phyloP scores from a whole-genome alignment of 2,888 invertebrate species.

The Aphodius granarius region DNA sequence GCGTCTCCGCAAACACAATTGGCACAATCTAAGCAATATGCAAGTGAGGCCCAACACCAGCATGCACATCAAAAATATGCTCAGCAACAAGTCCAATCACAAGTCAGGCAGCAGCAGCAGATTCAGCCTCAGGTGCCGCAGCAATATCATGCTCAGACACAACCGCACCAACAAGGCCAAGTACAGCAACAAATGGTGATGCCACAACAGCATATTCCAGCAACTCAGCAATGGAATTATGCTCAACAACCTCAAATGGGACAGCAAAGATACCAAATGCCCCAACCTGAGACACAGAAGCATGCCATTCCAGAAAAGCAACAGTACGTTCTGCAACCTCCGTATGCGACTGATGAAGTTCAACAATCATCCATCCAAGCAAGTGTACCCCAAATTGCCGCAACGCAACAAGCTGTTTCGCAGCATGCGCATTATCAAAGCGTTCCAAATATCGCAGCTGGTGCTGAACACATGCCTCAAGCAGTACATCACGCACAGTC shows the following conservation, averaged over 20 bases:
- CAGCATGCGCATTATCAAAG: conserved; percentile 8
- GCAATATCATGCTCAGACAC: conserved; percentile 12
- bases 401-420: conserved; percentile 13
- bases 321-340: not conserved
- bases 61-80: conserved; percentile 11
- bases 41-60: too few relatives aligned
- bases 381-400: not conserved
- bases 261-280: not conserved
- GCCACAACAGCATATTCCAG: not conserved
- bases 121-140: conserved; percentile 21
- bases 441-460: not conserved
- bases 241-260: conserved; percentile 10
- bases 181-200: not conserved
- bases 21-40: not conserved
- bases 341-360: not conserved
- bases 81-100: conserved; percentile 27
- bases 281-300: not conserved
- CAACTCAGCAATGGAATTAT: conserved; percentile 17
- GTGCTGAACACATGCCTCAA: not conserved
- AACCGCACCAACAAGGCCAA: too few relatives aligned
- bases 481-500: conserved; percentile 1
- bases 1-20: not conserved
- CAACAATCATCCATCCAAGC: not conserved
- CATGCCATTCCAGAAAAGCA: not conserved
- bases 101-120: conserved; percentile 23